These are phyloP conservation scores for Lepilemur ruficaudatus DNA, from an alignment of 2,797 vertebrate species.

Conservation along the genomic window DNA sequence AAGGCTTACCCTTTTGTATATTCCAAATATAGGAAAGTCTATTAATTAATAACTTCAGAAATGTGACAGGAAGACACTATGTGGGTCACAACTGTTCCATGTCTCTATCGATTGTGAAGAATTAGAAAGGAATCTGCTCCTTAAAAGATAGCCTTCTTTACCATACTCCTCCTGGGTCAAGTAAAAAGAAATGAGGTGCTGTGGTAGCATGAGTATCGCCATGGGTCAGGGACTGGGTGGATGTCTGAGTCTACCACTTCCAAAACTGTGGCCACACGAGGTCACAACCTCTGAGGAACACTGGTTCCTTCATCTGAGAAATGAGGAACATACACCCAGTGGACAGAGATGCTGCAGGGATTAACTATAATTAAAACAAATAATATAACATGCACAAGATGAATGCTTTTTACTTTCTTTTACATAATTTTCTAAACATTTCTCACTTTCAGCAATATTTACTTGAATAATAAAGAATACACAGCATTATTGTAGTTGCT, in stretches of 20 bases:
- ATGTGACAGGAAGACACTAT: neutral
- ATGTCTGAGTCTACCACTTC: neutral
- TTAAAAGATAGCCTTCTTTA: neutral
- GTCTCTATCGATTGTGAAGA: neutral
- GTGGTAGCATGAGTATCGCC: fast-evolving
- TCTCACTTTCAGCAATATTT: neutral
- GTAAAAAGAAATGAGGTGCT: neutral
- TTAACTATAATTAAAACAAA: neutral
- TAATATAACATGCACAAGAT: neutral
- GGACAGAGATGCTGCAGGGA: neutral
- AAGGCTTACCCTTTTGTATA: neutral
- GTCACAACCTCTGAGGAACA: neutral
- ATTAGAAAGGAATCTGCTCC: neutral
- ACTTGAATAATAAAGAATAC: neutral
- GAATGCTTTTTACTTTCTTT: neutral
- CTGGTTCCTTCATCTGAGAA: neutral
- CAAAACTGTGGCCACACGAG: neutral
- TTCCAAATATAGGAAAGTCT: neutral
- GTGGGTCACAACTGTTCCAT: neutral
- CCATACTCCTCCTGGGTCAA: neutral
- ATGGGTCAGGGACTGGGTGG: neutral
- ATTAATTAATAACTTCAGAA: neutral
- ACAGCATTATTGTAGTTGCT: neutral
- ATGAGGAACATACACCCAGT: neutral
- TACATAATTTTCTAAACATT: neutral